Base-by-base conservation (phyloP, 2,888 invertebrate species). In the Cryptocheilus praepositus region DNA sequence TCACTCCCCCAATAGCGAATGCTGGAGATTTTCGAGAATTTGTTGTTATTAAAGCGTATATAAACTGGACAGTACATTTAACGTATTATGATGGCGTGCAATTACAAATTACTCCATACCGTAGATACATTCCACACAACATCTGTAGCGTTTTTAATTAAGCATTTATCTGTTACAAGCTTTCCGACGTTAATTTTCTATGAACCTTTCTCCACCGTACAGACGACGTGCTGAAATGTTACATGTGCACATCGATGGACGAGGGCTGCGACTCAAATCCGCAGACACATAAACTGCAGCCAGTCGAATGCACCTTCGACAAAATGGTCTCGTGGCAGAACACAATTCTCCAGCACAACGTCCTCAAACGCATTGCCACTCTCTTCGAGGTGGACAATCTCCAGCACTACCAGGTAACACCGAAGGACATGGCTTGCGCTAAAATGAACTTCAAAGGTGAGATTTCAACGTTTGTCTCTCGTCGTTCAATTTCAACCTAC, bases 161-260 rank as follows among this genome's bases (percentile, higher is more conserved):
- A 28, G 28, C 28, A 28, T 28, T 28, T 28, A 3, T 28, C 28
- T 7, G 4, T 28, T 28, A 28, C 3, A 28, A 28, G 7, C 4
- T 3, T 36, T 11, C 7, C 11, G 11, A 7, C 7, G 11, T 36
- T 7, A 11, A 36, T 36, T 36, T 36, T 36, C 11, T 8, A 36
- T 7, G 3, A 11, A 36, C 15, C 11, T n/a, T 43, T 21, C 57
- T 45, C 53, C 4, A 13, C 43, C 43, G 76, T 60, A 7, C 71
- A 86, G 86, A 79, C 49, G 81, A 80, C n/a, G 72, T 71, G 16
- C 60, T 84, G 36, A 82, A 77, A 36, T 87, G 87, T 71, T 86
- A 85, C 74, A 79, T 81, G 71, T 87, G 87, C 64, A 77, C 65
- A 2, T 73, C 80, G 0, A 77, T 75, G 8, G 61, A 80, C 28